Base-by-base conservation (phyloP, 2,888 invertebrate genomes). In the Diaperis boleti region DNA sequence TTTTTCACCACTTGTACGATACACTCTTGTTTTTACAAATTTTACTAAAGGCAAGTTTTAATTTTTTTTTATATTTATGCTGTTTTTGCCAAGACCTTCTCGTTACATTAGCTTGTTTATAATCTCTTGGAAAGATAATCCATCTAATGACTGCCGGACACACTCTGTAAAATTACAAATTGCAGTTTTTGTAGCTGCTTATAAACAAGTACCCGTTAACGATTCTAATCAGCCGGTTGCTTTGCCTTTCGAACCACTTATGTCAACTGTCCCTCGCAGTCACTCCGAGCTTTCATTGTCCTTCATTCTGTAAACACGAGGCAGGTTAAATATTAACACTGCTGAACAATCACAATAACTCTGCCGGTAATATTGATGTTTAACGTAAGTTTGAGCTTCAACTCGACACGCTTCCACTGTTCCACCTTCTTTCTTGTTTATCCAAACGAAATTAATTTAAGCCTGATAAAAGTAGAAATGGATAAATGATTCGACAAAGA, bases 311-410 rank as follows among this genome's bases (percentile, higher is more conserved):
- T 33, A 33, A 33, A 33, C 33, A 33, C 33, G 4, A 11, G 11
- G 4, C 33, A 33, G 33, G 41, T 42, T 42, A 42, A 42, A 42
- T 42, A 42, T 42, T 42, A 42, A 42, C 20, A 42, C 18, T 15
- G 2, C 18, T 8, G 10, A 17, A 18, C 41, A 17, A 42, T 42
- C 41, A 20, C 41, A 42, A 42, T 39, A 39, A 15, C 39, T 42
- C 20, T 3, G 41, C 3, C 41, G n/a, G 18, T 18, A 42, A 18
- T 42, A 42, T 42, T 17, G 41, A 42, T 42, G 41, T 42, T 33
- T 11, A 13, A 11, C 33, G 11, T 11, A 33, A 31, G 8, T 31
- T 31, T 3, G 20, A 26, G 26, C 26, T 20, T 31, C n/a, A 10
- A 31, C n/a, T 33, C 33, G n/a, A 33, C 33, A 33, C n/a, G 11